Percentiles rank a stretch among this genome's conserved stretches.
Evolutionary conservation across 2,888 invertebrate species (phyloP).

Genomic region (Drosophila bunnanda): DNA sequence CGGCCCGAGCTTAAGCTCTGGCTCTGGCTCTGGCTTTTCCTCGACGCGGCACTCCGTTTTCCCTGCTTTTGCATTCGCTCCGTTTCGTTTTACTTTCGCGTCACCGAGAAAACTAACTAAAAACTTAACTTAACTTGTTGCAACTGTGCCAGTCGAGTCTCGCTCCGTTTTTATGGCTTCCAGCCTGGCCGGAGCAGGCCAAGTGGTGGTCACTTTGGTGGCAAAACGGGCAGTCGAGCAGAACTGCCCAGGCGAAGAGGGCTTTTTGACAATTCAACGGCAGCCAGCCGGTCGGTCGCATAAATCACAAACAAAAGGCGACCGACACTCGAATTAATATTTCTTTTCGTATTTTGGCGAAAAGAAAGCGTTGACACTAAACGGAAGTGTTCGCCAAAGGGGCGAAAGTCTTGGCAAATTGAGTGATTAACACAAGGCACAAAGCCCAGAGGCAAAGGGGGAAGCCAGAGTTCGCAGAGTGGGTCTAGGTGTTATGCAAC

Average conservation of each 20-base stretch:
- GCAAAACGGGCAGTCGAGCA: slow-evolving; percentile 47
- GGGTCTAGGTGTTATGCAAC: slow-evolving; percentile 9
- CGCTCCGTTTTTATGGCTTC: slow-evolving; percentile 57
- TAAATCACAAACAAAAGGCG: slow-evolving; percentile 59
- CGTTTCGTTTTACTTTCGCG: slow-evolving; percentile 65
- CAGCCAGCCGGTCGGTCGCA: slow-evolving; percentile 36
- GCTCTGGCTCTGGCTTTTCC: slow-evolving; percentile 49
- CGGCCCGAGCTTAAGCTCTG: neutral
- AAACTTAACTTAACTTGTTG: slow-evolving; percentile 64
- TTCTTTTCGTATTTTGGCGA: slow-evolving; percentile 46
- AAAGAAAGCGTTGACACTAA: slow-evolving; percentile 69
- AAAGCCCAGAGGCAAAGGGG: neutral
- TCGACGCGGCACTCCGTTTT: slow-evolving; percentile 11
- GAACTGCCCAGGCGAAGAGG: slow-evolving; percentile 50
- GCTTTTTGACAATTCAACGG: slow-evolving; percentile 59
- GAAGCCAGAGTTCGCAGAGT: neutral
- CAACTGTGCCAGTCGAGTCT: slow-evolving; percentile 69
- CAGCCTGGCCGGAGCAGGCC: slow-evolving; percentile 17
- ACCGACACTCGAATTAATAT: slow-evolving; percentile 27
- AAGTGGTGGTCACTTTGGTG: slow-evolving; percentile 40
- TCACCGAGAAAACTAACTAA: slow-evolving; percentile 8
- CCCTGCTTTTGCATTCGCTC: slow-evolving; percentile 26
- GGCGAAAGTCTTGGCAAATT: slow-evolving; percentile 62
- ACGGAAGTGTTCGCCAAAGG: slow-evolving; percentile 65
- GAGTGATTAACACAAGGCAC: slow-evolving; percentile 34